Percentiles rank a stretch among this genome's conserved stretches.
These are phyloP conservation scores for Tylochromis polylepis DNA, from an alignment of 2,113 vertebrate genomes.

Conservation along the genomic window DNA sequence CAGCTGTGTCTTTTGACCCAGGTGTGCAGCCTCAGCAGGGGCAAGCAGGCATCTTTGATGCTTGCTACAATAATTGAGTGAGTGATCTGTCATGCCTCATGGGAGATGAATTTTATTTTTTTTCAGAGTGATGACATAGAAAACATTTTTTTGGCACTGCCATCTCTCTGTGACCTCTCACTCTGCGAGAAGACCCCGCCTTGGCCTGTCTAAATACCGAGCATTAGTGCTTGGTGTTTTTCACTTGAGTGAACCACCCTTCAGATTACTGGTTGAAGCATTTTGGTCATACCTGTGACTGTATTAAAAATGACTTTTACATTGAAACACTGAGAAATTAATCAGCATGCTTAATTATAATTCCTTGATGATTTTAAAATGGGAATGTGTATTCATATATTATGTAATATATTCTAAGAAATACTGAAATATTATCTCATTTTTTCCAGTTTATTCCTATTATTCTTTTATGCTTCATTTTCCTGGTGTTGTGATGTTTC, in stretches of 20 bases:
- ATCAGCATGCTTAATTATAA: neutral
- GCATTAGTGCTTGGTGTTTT: neutral
- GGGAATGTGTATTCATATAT: neutral
- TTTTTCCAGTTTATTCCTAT: slow-evolving; percentile 20
- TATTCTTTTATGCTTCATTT: slow-evolving; percentile 13
- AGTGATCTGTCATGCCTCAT: slow-evolving; percentile 19
- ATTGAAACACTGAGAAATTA: neutral
- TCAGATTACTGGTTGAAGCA: neutral
- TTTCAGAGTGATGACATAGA: slow-evolving; percentile 25
- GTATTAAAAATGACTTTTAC: neutral
- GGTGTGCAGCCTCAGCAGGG: slow-evolving; percentile 21
- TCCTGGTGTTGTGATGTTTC: slow-evolving; percentile 24
- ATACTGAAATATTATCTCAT: slow-evolving; percentile 18
- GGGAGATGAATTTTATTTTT: neutral
- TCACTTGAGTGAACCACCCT: neutral
- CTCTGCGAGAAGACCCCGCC: neutral
- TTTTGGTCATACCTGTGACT: neutral
- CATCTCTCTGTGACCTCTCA: slow-evolving; percentile 17
- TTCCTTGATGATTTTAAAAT: neutral
- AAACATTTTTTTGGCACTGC: slow-evolving; percentile 15
- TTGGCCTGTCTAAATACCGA: neutral
- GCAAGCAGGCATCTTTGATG: neutral
- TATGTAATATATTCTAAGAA: neutral
- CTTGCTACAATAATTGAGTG: slow-evolving; percentile 25
- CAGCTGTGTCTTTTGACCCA: slow-evolving; percentile 47